phyloP scores from a whole-genome alignment of 92 coral and sea anemone genomes.

The Hydrozoanthus gracilis region DNA sequence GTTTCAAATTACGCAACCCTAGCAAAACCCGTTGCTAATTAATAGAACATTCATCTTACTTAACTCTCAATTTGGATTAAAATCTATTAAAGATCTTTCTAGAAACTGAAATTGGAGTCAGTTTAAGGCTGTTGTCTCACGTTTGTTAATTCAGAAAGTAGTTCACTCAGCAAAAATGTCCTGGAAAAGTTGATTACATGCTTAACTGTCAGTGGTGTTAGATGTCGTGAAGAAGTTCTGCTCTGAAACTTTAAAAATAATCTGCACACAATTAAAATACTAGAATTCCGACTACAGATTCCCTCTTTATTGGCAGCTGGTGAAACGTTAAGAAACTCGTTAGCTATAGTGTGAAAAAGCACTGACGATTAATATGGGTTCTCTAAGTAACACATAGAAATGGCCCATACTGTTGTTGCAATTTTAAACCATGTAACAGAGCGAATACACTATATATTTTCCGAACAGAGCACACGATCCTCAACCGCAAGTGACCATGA shows the following conservation, averaged over 20 bases:
- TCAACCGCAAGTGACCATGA: neutral
- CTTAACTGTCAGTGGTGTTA: no score
- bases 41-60: neutral
- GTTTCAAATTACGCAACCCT: slow-evolving; percentile 1
- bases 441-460: neutral
- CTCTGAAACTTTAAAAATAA: no score
- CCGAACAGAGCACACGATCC: neutral
- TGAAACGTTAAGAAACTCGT: no score
- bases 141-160: neutral
- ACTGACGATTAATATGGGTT: no score
- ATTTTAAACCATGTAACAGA: neutral
- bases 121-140: neutral
- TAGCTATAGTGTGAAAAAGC: no score
- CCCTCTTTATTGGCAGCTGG: no score
- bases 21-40: slow-evolving; percentile 3
- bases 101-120: neutral
- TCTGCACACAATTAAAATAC: no score
- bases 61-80: neutral
- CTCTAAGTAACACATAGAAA: no score
- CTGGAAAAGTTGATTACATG: neutral
- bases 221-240: no score
- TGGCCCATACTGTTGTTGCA: no score
- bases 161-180: neutral
- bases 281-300: no score
- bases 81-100: neutral